phyloP scores from a whole-genome alignment of 2,797 vertebrate species.

The Onychomys arenicola region DNA sequence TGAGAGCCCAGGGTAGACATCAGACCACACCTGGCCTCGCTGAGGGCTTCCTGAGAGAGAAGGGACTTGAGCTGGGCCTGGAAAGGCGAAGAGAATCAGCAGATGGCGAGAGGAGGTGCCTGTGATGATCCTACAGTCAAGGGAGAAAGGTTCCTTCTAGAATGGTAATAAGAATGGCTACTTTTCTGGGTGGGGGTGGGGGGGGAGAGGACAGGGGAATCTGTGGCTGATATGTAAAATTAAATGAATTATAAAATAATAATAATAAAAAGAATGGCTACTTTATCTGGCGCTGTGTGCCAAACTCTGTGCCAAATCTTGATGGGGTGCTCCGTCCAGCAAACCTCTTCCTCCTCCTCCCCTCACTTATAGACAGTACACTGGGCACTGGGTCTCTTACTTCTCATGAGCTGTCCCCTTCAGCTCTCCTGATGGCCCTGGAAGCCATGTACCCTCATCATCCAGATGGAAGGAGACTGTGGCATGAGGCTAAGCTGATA shows the following conservation, averaged over 20 bases:
- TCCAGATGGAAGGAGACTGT: neutral
- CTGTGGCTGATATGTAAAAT: too few relatives aligned
- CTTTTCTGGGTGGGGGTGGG: too few relatives aligned
- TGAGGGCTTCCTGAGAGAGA: neutral
- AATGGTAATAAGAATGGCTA: neutral
- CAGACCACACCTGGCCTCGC: fast-evolving
- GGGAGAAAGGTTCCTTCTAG: too few relatives aligned
- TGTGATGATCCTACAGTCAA: neutral
- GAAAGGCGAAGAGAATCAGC: neutral
- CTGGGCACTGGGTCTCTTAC: neutral
- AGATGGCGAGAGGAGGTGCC: too few relatives aligned
- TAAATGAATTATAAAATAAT: too few relatives aligned
- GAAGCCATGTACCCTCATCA: neutral
- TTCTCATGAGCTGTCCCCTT: neutral
- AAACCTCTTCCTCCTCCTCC: neutral
- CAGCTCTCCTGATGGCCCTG: neutral
- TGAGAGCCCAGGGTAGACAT: neutral
- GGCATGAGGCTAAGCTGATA: neutral
- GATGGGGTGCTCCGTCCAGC: neutral
- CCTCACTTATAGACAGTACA: neutral
- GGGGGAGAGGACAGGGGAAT: too few relatives aligned
- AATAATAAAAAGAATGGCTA: neutral
- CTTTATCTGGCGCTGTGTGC: too few relatives aligned
- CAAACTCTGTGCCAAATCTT: neutral
- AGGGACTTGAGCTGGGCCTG: neutral